Percentiles rank a stretch among this genome's conserved stretches.
Conservation (phyloP, 2,797 vertebrate genomes). For the Steatocranus sp. region DNA sequence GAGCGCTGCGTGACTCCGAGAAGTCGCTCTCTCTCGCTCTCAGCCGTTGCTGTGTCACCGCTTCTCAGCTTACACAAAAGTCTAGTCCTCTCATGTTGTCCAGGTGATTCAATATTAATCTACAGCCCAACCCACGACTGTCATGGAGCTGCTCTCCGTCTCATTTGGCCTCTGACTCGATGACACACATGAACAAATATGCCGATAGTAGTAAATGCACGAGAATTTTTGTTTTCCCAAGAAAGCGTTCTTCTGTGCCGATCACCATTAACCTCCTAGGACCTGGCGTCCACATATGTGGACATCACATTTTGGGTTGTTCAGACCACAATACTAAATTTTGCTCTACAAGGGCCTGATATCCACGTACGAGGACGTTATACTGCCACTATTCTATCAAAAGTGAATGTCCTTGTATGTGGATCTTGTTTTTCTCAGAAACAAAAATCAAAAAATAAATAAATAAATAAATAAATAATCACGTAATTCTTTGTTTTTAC, state of each 20-base stretch:
- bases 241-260: neutral
- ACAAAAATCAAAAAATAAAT: neutral
- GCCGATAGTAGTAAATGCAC: neutral
- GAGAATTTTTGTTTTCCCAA: neutral
- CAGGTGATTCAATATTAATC: slow-evolving; percentile 42
- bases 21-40: slow-evolving; percentile 2
- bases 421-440: neutral
- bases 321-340: neutral
- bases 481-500: neutral
- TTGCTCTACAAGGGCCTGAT: neutral
- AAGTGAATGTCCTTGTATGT: neutral
- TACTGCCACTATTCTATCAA: rapidly evolving
- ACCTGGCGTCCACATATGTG: neutral
- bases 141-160: slow-evolving; percentile 10
- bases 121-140: slow-evolving; percentile 1
- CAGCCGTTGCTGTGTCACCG: slow-evolving; percentile 46
- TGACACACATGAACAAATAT: neutral
- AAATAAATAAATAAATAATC: too few relatives aligned
- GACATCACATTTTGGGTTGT: neutral
- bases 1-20: slow-evolving; percentile 34
- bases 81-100: slow-evolving; percentile 28
- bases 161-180: neutral
- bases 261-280: neutral
- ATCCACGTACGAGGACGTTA: neutral
- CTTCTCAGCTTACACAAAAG: slow-evolving; percentile 47